Conservation (phyloP, 2,113 vertebrate species). For the Uria lomvia region DNA sequence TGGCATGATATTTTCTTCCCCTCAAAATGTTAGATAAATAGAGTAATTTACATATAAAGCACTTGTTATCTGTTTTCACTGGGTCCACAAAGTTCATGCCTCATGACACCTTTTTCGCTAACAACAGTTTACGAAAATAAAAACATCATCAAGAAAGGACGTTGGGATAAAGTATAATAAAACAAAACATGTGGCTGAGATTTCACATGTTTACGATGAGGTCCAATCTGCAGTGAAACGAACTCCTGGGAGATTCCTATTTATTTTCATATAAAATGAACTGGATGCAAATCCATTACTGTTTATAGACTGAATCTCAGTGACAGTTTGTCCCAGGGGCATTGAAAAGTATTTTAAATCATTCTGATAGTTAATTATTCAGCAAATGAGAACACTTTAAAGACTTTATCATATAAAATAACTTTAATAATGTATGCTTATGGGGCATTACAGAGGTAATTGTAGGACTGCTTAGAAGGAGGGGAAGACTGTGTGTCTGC, state of each 20-base stretch:
- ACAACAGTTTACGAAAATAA: not conserved
- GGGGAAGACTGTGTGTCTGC: not conserved
- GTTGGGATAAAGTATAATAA: not conserved
- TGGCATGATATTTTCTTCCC: not conserved
- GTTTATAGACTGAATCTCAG: not conserved
- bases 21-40: not conserved
- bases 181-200: not conserved
- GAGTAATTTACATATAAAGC: not conserved
- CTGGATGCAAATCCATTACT: conserved; percentile 33
- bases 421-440: conserved; percentile 44
- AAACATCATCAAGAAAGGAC: not conserved
- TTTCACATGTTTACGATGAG: not conserved
- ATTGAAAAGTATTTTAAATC: conserved; percentile 35
- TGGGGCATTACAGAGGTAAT: not conserved
- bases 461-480: not conserved
- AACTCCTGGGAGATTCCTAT: conserved; percentile 14
- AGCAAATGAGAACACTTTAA: not conserved
- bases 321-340: conserved; percentile 31
- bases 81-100: not conserved
- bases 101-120: not conserved
- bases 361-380: conserved; percentile 38
- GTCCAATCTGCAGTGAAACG: not conserved
- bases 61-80: not conserved
- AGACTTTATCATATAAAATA: conserved; percentile 13
- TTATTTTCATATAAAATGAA: conserved; percentile 48